Evolutionary conservation across 2,113 vertebrate species (phyloP).

Genomic region (Pungitius pungitius): DNA sequence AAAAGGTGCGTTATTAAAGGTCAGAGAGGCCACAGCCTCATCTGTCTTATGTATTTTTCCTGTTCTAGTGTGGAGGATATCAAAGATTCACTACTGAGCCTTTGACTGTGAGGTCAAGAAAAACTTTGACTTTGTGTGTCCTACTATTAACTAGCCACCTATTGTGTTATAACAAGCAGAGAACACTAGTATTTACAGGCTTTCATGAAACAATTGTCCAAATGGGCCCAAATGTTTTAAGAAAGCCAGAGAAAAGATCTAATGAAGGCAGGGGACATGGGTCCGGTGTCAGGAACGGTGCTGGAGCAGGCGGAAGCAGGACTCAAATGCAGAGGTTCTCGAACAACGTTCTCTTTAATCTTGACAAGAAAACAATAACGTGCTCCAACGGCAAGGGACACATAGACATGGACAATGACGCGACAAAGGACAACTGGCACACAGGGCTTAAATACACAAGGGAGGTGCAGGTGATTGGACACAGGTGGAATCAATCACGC

Average conservation of each 20-base stretch:
- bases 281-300: too few relatives aligned
- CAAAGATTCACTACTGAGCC: conserved; percentile 24
- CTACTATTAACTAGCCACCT: neutral
- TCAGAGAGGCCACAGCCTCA: conserved; percentile 7
- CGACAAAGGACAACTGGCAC: too few relatives aligned
- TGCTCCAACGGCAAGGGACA: too few relatives aligned
- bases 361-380: too few relatives aligned
- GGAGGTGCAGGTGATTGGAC: too few relatives aligned
- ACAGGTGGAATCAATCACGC: too few relatives aligned
- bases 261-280: conserved; percentile 67
- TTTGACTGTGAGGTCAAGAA: conserved; percentile 16
- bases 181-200: neutral
- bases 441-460: too few relatives aligned
- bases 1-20: neutral
- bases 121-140: neutral
- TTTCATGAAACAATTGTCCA: conserved; percentile 7
- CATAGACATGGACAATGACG: too few relatives aligned
- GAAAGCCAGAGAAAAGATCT: conserved; percentile 45
- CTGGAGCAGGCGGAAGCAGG: too few relatives aligned
- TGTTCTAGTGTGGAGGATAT: conserved; percentile 7
- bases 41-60: conserved; percentile 8
- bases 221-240: too few relatives aligned
- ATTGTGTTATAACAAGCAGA: conserved; percentile 1
- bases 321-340: too few relatives aligned
- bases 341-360: too few relatives aligned